These are phyloP conservation scores for Drosophila mojavensis DNA, from an alignment of 1,140 invertebrate species.

Conservation along the genomic window DNA sequence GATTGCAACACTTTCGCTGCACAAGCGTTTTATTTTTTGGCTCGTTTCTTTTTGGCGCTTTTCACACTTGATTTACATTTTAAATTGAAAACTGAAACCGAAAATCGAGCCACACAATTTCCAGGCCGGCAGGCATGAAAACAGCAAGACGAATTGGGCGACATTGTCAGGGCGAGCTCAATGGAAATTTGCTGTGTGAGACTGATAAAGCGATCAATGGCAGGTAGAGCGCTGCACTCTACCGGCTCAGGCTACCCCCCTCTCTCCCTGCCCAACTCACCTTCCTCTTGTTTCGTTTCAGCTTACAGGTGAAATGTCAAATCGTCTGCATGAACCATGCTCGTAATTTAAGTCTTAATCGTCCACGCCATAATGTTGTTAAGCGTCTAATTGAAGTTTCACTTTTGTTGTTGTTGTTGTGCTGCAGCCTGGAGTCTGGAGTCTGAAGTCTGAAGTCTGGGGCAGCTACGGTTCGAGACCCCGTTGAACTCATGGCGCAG, in stretches of 20 bases:
- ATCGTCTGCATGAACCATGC: conserved; percentile 51
- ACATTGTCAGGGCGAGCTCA: conserved; percentile 60
- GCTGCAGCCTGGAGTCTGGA: too few species aligned
- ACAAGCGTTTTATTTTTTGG: conserved; percentile 31
- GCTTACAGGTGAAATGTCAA: conserved; percentile 74
- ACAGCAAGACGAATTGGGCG: conserved; percentile 79
- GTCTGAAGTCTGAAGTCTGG: neutral
- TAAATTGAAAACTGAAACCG: conserved; percentile 76
- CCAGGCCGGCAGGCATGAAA: conserved; percentile 73
- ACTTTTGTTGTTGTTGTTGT: conserved; percentile 39
- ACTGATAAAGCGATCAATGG: conserved; percentile 5
- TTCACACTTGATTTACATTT: conserved; percentile 83
- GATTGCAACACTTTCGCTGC: conserved; percentile 81
- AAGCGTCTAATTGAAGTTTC: conserved; percentile 82
- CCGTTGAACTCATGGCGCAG: conserved; percentile 66
- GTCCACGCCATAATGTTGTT: conserved; percentile 81
- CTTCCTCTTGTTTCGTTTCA: neutral
- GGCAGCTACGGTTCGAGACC: conserved; percentile 35
- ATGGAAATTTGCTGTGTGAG: conserved; percentile 20
- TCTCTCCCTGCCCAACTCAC: neutral
- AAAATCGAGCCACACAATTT: conserved; percentile 45
- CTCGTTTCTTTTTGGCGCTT: conserved; percentile 51
- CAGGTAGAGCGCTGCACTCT: neutral
- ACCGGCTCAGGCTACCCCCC: neutral
- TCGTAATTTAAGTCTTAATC: conserved; percentile 81